Evolutionary conservation across 2,888 invertebrate species (phyloP), one percentile per base, ranked within the genome.

Genomic region (Eudasyphora cyanicolor): DNA sequence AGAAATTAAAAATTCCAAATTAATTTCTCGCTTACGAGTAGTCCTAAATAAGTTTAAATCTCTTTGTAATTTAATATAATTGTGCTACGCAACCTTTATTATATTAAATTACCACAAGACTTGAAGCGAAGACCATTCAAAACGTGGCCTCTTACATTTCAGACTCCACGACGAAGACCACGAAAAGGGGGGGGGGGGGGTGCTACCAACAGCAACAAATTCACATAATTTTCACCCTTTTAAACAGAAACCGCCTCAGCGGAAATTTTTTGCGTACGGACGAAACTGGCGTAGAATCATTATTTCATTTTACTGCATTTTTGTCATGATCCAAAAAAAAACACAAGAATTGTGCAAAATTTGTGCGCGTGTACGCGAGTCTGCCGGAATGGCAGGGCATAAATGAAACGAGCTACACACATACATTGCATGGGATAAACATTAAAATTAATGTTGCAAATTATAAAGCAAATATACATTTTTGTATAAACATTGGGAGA

Each of bases 361-460:
- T 5, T 57, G 57, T 57, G 57, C 2, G 14, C 14, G 24, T 27
- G 27, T 57, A 14, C 8, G 27, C 12, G 24, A 45, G 10, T 35
- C 6, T 35, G 10, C 35, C 5, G 51, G 51, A 19, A 51, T 51
- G 10, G 21, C 19, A 17, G 6, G 6, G 2, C 17, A 51, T 51
- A 17, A 10, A 51, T 3, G 32, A 1, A 64, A 38, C 19, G 19
- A n/a, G n/a, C 19, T 21, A 24, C 54, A 49, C 17, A 57, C 29
- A n/a, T 38, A 64, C 35, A 64, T 6, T 64, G 64, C 21, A 64
- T 64, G 35, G 35, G 10, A 57, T 24, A 42, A 42, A 80, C 82
- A 84, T 82, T 86, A 84, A 86, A 86, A 84, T 84, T 82, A 86
- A 86, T 84, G 84, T 79, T 70, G 82, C 74, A 82, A 84, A 82